Conservation (phyloP, 2,888 invertebrate genomes). For the Eupsilia transversa region DNA sequence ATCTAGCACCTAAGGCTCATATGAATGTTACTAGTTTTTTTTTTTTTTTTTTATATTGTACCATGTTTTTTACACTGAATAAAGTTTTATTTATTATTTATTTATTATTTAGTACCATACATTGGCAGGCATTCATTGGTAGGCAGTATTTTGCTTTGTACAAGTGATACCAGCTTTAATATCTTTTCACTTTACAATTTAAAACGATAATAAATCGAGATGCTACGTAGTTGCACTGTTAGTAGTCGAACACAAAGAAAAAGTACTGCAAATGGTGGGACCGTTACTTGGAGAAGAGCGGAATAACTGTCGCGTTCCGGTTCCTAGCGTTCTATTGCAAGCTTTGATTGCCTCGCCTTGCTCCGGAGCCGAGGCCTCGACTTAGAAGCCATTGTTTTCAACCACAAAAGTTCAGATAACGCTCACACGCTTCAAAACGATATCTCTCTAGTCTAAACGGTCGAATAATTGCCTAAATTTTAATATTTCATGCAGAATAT, state of each 20-base stretch:
- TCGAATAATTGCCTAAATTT: constrained; percentile 56
- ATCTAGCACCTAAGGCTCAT: no score
- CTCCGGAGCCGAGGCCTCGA: constrained; percentile 54
- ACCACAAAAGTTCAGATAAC: constrained; percentile 44
- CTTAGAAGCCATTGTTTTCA: constrained; percentile 65
- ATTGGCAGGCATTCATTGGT: no score
- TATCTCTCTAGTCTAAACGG: constrained; percentile 33
- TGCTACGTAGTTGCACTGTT: constrained; percentile 62
- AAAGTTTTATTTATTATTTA: no score
- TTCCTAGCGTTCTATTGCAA: constrained; percentile 74
- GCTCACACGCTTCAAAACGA: constrained; percentile 52
- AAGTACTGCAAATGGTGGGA: constrained; percentile 82
- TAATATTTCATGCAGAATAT: constrained; percentile 48
- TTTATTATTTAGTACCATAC: no score
- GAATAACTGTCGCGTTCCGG: constrained; percentile 87
- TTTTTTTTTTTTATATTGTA: no score
- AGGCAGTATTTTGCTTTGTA: no score
- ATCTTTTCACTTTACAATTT: constrained; percentile 1
- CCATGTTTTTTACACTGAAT: no score
- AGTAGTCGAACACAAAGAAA: constrained; percentile 82
- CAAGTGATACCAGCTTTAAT: neutral
- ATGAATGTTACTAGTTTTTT: no score
- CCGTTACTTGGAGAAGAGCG: constrained; percentile 84
- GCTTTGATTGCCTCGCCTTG: constrained; percentile 70
- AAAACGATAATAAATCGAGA: constrained; percentile 49